phyloP scores from a whole-genome alignment of 1,140 invertebrate genomes.

The Proales similis region DNA sequence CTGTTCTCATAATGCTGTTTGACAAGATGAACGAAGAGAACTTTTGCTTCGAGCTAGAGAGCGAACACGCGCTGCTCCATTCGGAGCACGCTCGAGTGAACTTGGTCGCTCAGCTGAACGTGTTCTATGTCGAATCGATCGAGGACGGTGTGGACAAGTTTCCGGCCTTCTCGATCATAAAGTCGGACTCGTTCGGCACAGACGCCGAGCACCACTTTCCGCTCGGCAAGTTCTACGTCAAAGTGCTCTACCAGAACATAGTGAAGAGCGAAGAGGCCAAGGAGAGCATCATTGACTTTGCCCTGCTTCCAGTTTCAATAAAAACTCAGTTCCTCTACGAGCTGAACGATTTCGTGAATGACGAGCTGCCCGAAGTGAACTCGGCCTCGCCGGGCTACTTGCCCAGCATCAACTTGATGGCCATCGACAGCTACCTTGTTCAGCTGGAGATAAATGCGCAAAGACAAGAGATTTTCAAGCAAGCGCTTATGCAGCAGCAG shows the following conservation, averaged over 20 bases:
- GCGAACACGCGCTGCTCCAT: slow-evolving; percentile 8
- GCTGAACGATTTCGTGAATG: background rate
- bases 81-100: slow-evolving; percentile 10
- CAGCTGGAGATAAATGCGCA: slow-evolving; percentile 37
- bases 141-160: slow-evolving; percentile 7
- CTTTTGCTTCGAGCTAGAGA: slow-evolving; percentile 15
- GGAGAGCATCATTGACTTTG: slow-evolving; percentile 30
- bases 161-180: background rate
- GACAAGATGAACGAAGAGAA: slow-evolving; percentile 34
- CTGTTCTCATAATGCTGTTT: slow-evolving; percentile 23
- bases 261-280: slow-evolving; percentile 15
- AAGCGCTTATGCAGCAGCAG: slow-evolving; percentile 2
- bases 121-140: slow-evolving; percentile 25
- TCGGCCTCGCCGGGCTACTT: too few species aligned
- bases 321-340: slow-evolving; percentile 19
- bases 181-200: slow-evolving; percentile 11
- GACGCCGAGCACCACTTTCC: slow-evolving; percentile 11
- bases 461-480: slow-evolving; percentile 1
- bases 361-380: too few species aligned
- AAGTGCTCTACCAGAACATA: slow-evolving; percentile 18
- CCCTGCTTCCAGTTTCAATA: slow-evolving; percentile 13
- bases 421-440: slow-evolving; percentile 27
- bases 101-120: slow-evolving; percentile 27
- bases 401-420: slow-evolving; percentile 6
- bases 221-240: slow-evolving; percentile 33